Conservation (phyloP, 2,888 invertebrate species). For the Pachydiplax longipennis region DNA sequence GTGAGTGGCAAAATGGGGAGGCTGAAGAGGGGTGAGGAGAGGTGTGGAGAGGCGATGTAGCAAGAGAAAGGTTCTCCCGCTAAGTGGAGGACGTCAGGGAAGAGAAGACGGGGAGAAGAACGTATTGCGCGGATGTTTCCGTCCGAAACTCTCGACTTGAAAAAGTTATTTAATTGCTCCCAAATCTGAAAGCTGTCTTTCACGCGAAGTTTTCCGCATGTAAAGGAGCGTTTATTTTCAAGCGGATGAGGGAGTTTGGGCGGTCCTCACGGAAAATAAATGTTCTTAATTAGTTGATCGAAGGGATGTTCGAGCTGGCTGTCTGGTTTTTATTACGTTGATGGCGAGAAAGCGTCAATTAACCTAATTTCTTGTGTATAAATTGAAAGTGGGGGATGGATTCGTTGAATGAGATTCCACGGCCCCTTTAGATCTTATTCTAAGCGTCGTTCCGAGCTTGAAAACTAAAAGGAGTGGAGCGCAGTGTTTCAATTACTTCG, state of each 20-base stretch:
- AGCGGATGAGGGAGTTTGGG: background rate
- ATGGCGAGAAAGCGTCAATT: too few relatives aligned
- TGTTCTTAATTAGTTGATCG: background rate
- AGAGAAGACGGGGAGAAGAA: background rate
- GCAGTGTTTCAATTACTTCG: too few relatives aligned
- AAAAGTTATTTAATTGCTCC: background rate
- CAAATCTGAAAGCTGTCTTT: background rate
- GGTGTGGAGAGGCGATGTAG: background rate
- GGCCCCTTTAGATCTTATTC: too few relatives aligned
- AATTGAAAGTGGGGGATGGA: too few relatives aligned
- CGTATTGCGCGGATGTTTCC: background rate
- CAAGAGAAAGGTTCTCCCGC: background rate
- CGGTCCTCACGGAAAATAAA: background rate
- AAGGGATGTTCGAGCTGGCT: background rate
- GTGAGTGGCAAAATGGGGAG: slow-evolving; percentile 36
- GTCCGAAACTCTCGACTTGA: background rate
- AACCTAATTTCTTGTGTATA: too few relatives aligned
- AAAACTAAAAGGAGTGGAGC: too few relatives aligned
- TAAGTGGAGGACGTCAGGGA: background rate
- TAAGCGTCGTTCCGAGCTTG: too few relatives aligned
- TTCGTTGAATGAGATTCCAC: too few relatives aligned
- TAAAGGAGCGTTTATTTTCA: background rate
- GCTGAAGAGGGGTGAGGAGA: background rate
- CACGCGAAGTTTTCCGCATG: background rate
- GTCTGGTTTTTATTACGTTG: too few relatives aligned